Conservation (phyloP, 2,888 invertebrate species). For the Amphipoea lucens region DNA sequence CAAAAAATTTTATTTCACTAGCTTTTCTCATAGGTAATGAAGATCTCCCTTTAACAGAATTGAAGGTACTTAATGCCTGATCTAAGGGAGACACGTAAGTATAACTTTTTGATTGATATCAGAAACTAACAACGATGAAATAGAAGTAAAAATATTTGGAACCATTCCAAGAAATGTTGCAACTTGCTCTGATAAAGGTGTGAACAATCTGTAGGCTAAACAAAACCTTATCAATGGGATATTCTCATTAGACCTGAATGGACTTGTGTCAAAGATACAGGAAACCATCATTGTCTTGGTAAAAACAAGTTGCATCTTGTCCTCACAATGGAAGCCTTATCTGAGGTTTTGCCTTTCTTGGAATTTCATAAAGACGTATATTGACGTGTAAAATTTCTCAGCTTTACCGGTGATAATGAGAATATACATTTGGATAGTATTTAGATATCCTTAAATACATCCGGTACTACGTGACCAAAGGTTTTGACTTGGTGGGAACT, state of each 20-base stretch:
- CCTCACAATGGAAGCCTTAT: conserved; percentile 61
- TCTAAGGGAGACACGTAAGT: neutral
- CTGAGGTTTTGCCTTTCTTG: conserved; percentile 54
- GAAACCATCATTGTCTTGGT: conserved; percentile 53
- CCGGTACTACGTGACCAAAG: conserved; percentile 23
- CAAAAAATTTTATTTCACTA: neutral
- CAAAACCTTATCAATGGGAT: conserved; percentile 32
- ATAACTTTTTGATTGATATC: neutral
- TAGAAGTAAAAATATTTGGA: conserved; percentile 22
- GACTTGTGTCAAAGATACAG: conserved; percentile 38
- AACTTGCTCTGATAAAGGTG: conserved; percentile 18
- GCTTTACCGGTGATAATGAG: conserved; percentile 49
- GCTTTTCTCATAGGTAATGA: neutral
- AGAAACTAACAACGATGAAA: conserved; percentile 22
- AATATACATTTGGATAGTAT: conserved; percentile 43
- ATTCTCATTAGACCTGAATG: conserved; percentile 44
- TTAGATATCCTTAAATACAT: conserved; percentile 42
- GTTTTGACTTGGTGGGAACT: conserved; percentile 29
- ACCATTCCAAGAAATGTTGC: conserved; percentile 4
- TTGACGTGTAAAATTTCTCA: conserved; percentile 74
- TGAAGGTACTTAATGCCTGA: neutral
- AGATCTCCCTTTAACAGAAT: neutral
- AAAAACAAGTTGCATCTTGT: conserved; percentile 57
- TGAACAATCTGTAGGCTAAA: conserved; percentile 21
- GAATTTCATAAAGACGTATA: conserved; percentile 62